These are phyloP conservation scores for Choloepus hoffmanni DNA, from an alignment of 2,113 vertebrate genomes.

Conservation along the genomic window DNA sequence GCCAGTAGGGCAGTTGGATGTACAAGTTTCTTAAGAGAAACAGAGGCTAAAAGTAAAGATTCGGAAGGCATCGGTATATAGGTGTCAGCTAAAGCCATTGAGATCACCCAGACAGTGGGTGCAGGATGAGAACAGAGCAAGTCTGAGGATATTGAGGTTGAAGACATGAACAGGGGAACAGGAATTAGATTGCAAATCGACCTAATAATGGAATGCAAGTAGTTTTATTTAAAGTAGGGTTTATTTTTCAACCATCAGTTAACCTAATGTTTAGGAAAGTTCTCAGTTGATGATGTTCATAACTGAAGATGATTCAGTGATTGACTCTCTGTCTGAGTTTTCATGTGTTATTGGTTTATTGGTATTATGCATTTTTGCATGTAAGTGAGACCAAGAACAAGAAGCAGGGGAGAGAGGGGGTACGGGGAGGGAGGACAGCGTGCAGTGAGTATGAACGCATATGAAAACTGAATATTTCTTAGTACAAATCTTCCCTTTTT, in stretches of 20 bases:
- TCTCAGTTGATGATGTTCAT: neutral
- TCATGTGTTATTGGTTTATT: neutral
- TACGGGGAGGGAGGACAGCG: accelerated
- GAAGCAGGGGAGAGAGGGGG: accelerated
- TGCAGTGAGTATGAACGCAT: neutral
- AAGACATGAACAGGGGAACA: neutral
- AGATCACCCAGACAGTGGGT: neutral
- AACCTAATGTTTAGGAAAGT: neutral
- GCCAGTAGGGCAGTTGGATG: neutral
- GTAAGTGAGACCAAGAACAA: neutral
- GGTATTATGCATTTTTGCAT: neutral
- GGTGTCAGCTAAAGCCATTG: too few species aligned
- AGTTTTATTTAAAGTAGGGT: neutral
- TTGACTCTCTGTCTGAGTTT: neutral
- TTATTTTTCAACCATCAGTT: neutral
- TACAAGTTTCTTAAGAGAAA: neutral
- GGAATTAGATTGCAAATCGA: too few species aligned
- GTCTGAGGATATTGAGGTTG: neutral
- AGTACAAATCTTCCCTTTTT: conserved; percentile 31
- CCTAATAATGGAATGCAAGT: too few species aligned
- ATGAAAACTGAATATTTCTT: conserved; percentile 41
- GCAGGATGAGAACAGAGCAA: neutral
- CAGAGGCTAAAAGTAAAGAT: neutral
- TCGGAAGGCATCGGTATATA: too few species aligned
- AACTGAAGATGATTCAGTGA: neutral